Evolutionary conservation across 37 sponge, comb jelly and placozoan species (phyloP), one percentile per base, ranked within the genome.

Genomic region (Hormiphora californensis): DNA sequence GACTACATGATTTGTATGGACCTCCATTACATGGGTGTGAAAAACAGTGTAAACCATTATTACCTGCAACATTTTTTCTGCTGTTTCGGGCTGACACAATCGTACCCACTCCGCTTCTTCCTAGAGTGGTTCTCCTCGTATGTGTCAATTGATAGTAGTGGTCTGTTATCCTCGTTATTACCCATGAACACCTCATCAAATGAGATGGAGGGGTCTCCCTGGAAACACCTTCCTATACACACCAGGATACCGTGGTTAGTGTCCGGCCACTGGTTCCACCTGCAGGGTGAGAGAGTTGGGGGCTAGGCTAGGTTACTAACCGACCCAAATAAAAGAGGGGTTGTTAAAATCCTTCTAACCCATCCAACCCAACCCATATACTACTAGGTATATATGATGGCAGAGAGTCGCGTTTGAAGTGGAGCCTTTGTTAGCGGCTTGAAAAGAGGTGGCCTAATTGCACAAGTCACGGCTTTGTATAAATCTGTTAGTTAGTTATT

Each of bases 61-160:
- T 41, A 73, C 81, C 81, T 73, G 81, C 81, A 73, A 40, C 81
- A 73, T 39, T 73, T 73, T 46, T 73, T 73, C n/a, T 73, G 81
- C 4, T 73, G 23, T 39, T 36, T 33, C 1, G 81, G 81, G 44
- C 43, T 73, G 27, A 73, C 81, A 41, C 81, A 73, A 17, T 73
- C 81, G 46, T 73, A 73, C 4, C 81, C 81, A 40, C 81, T 73
- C 46, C 81, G 4, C 27, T 73, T 73, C 35, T 73, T 73, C 44
- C 81, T 73, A 5, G 81, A 73, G 43, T 73, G 81, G 46, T 73
- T 73, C 25, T 73, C 81, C 44, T 73, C 81, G 81, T 73, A 73
- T 0, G 81, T 73, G 46, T 73, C 81, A n/a, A 73, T 73, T 23
- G 81, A 73, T 22, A 73, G 46, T 2, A 73, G 44, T 25, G 81